Evolutionary conservation across 2,113 vertebrate genomes (phyloP).

Genomic region (Toxostoma redivivum): DNA sequence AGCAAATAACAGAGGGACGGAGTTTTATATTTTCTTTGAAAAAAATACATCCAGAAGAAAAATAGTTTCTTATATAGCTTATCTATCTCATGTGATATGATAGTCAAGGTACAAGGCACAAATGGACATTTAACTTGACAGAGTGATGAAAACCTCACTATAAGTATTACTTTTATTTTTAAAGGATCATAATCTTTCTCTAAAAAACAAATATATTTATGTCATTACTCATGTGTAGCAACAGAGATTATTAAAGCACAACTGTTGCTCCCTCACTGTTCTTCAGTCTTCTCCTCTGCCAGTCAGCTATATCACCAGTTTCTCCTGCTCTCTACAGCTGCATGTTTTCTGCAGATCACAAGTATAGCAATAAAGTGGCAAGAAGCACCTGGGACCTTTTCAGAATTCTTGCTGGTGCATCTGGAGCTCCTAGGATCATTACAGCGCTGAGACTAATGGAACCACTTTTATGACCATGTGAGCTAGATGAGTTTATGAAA

Average conservation of each 20-base stretch:
- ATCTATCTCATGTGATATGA: neutral
- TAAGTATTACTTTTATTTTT: neutral
- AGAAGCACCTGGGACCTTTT: conserved; percentile 18
- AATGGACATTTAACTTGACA: neutral
- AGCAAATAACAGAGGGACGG: neutral
- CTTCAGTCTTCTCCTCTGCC: neutral
- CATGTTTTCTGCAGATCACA: neutral
- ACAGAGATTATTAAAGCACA: neutral
- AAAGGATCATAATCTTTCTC: neutral
- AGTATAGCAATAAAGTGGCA: neutral
- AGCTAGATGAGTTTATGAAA: neutral
- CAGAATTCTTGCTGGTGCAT: neutral
- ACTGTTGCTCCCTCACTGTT: neutral
- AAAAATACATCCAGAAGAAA: neutral
- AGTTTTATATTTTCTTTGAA: neutral
- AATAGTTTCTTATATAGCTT: neutral
- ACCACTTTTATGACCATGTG: conserved; percentile 2
- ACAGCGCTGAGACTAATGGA: neutral
- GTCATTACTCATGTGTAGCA: neutral
- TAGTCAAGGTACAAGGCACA: neutral
- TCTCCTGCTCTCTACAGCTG: neutral
- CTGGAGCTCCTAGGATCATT: neutral
- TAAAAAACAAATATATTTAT: neutral
- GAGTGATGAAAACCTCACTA: neutral
- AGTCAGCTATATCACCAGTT: neutral